A percentile compares a stretch with the other conserved stretches of the same genome.
phyloP scores from a whole-genome alignment of 2,888 invertebrate species.

The Barypeithes pellucidus region DNA sequence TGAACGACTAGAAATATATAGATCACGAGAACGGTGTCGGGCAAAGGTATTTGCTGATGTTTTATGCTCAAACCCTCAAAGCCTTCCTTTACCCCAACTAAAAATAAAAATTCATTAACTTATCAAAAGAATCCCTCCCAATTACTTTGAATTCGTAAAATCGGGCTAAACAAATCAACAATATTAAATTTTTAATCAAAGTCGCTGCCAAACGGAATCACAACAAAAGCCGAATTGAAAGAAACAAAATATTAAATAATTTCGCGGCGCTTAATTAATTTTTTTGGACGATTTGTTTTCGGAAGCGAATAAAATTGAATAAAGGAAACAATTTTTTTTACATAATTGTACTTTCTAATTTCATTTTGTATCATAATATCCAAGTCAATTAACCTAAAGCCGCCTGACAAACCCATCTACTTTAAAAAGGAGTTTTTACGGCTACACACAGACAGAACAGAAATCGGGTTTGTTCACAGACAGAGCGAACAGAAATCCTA shows the following conservation, averaged over 20 bases:
- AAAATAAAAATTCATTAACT: constrained; percentile 49
- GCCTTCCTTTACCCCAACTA: constrained; percentile 2
- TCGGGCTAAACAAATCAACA: constrained; percentile 64
- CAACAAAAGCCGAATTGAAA: constrained; percentile 44
- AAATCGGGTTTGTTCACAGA: too few relatives aligned
- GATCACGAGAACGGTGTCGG: too few relatives aligned
- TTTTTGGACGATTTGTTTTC: constrained; percentile 28
- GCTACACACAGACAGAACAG: too few relatives aligned
- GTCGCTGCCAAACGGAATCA: constrained; percentile 37
- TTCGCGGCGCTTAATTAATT: constrained; percentile 46
- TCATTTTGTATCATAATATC: too few relatives aligned
- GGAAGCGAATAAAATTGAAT: not conserved
- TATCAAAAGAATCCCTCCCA: constrained; percentile 50
- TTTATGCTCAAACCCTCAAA: not conserved
- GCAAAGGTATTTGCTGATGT: too few relatives aligned
- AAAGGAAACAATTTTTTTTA: constrained; percentile 4
- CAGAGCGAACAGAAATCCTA: too few relatives aligned
- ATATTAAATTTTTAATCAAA: constrained; percentile 69
- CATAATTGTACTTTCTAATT: too few relatives aligned
- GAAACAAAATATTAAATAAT: constrained; percentile 50
- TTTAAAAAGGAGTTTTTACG: too few relatives aligned
- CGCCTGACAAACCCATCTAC: too few relatives aligned
- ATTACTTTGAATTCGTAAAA: constrained; percentile 44
- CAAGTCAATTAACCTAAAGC: too few relatives aligned
- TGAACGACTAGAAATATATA: too few relatives aligned